phyloP scores from a whole-genome alignment of 64 coral and sea anemone genomes.

The Catalaphyllia jardinei region DNA sequence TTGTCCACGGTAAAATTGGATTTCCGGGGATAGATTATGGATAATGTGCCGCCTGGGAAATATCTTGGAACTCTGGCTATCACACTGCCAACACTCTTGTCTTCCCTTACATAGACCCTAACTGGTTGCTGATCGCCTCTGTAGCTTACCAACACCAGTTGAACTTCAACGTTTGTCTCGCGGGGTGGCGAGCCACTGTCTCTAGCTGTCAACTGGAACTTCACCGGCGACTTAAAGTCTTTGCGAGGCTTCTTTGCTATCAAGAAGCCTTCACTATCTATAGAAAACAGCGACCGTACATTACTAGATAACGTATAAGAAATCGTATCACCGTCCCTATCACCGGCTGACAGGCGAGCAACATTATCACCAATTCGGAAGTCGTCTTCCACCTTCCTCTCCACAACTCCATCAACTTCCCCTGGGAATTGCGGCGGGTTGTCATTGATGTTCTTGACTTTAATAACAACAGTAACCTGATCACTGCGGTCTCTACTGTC shows the following conservation, averaged over 20 bases:
- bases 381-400: conserved; percentile 63
- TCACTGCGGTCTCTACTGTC: conserved; percentile 80
- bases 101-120: conserved; percentile 66
- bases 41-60: conserved; percentile 68
- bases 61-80: conserved; percentile 70
- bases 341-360: conserved; percentile 41
- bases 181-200: conserved; percentile 61
- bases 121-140: conserved; percentile 71
- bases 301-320: conserved; percentile 48
- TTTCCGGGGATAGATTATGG: conserved; percentile 71
- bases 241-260: conserved; percentile 56
- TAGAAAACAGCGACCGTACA: conserved; percentile 35
- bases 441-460: conserved; percentile 77
- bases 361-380: conserved; percentile 47
- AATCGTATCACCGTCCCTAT: conserved; percentile 63
- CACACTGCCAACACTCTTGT: conserved; percentile 54
- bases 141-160: conserved; percentile 67
- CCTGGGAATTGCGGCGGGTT: conserved; percentile 66
- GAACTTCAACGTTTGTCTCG: conserved; percentile 44
- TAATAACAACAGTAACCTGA: conserved; percentile 58
- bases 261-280: conserved; percentile 56
- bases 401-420: conserved; percentile 48
- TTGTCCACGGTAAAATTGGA: conserved; percentile 70
- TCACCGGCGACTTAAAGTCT: conserved; percentile 27
- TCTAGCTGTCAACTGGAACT: conserved; percentile 62